Percentiles rank a stretch among this genome's conserved stretches.
Evolutionary conservation across 2,113 vertebrate genomes (phyloP).

Genomic region (Haemorhous mexicanus): DNA sequence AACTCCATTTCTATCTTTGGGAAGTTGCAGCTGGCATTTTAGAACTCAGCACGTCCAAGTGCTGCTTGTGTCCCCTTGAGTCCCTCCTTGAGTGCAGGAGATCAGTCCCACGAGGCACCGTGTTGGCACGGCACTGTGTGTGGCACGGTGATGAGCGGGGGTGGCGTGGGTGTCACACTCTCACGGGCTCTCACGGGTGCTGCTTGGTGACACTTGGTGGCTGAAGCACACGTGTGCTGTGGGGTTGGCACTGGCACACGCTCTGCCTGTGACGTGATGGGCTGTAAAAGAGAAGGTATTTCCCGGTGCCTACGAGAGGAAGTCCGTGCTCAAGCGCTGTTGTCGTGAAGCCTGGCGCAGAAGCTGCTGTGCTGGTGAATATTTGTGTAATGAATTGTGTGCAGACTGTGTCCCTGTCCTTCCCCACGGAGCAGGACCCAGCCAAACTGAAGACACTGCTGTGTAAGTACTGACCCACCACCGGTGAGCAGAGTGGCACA

Average conservation of each 20-base stretch:
- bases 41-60: not conserved
- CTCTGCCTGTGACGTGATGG: not conserved
- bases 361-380: not conserved
- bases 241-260: not conserved
- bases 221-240: rapidly evolving
- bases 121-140: not conserved
- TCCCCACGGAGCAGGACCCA: not conserved
- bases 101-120: rapidly evolving
- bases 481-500: not conserved
- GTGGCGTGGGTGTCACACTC: rapidly evolving
- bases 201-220: rapidly evolving
- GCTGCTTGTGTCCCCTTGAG: not conserved
- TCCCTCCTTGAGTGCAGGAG: not conserved
- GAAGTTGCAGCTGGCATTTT: not conserved
- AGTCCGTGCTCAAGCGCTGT: rapidly evolving
- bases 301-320: not conserved
- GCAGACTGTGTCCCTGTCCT: not conserved
- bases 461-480: not conserved
- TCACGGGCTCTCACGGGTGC: rapidly evolving
- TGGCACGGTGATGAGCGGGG: rapidly evolving
- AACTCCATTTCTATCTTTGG: constrained; percentile 22
- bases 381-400: not conserved
- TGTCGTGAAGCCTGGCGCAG: not conserved
- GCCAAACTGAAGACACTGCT: not conserved
- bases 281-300: not conserved